Percentiles rank a stretch among this genome's conserved stretches.
These are phyloP conservation scores for Scomberomorus guttatus DNA, from an alignment of 2,797 vertebrate species.

Conservation along the genomic window DNA sequence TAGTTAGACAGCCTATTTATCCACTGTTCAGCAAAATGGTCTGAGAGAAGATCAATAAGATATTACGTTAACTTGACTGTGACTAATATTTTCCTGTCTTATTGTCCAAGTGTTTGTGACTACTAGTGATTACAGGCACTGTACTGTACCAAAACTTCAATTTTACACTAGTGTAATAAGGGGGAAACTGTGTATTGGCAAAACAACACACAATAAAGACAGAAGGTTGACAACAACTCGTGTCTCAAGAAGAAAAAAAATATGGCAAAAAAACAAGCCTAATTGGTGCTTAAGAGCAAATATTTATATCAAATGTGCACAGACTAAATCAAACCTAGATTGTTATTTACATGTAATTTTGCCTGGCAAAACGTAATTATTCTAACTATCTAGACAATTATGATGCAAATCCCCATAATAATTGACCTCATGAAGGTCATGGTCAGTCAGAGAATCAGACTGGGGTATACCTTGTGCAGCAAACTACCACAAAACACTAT, in stretches of 20 bases:
- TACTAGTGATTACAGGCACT: neutral
- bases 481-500: constrained; percentile 6
- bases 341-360: neutral
- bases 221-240: neutral
- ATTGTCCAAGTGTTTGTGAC: neutral
- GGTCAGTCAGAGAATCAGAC: neutral
- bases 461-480: neutral
- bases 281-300: too few species aligned
- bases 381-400: constrained; percentile 1
- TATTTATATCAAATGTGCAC: neutral
- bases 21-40: constrained; percentile 11
- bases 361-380: neutral
- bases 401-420: neutral
- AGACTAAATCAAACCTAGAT: neutral
- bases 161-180: neutral
- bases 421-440: neutral
- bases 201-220: neutral
- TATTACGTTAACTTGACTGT: constrained; percentile 9
- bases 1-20: constrained; percentile 13
- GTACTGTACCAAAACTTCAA: neutral
- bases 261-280: too few species aligned
- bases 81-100: constrained; percentile 3
- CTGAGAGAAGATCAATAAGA: neutral
- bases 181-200: too few species aligned
- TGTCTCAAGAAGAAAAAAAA: neutral